A percentile compares a stretch with the other conserved stretches of the same genome.
Conservation (phyloP, 2,797 vertebrate species). For the Tarsius wallacei region DNA sequence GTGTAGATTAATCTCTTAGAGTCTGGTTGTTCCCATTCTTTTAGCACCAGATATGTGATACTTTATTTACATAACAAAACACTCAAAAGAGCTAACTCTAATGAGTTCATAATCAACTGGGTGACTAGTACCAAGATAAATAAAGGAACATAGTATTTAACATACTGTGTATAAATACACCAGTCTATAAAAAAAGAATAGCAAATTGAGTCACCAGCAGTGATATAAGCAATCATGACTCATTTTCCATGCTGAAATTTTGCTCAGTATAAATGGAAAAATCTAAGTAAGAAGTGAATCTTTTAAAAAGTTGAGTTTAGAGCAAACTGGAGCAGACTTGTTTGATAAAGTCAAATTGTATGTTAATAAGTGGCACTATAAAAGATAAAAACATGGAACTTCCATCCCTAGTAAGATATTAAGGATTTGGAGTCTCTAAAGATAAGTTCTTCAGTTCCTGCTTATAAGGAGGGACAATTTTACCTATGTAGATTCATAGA, state of each 20-base stretch:
- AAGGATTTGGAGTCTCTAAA: background rate
- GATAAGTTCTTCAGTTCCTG: background rate
- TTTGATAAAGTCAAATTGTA: background rate
- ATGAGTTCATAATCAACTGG: background rate
- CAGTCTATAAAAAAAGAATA: slow-evolving; percentile 6
- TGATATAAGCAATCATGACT: slow-evolving; percentile 26
- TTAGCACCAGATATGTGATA: background rate
- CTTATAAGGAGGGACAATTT: background rate
- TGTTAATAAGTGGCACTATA: background rate
- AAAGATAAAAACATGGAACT: background rate
- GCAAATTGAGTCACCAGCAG: slow-evolving; percentile 8
- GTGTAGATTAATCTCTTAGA: background rate
- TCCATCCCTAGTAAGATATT: background rate
- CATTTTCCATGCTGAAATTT: slow-evolving; percentile 25
- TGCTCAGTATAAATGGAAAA: background rate
- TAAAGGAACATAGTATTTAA: slow-evolving; percentile 55
- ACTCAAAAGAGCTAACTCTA: background rate
- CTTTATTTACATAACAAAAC: background rate
- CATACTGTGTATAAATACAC: slow-evolving; percentile 5
- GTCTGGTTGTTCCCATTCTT: background rate
- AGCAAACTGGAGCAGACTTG: background rate
- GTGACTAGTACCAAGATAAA: slow-evolving; percentile 42
- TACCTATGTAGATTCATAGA: background rate
- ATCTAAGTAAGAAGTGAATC: background rate
- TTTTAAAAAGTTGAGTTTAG: background rate